Evolutionary conservation across 2,113 vertebrate species (phyloP).

Genomic region (Dasyurus viverrinus): DNA sequence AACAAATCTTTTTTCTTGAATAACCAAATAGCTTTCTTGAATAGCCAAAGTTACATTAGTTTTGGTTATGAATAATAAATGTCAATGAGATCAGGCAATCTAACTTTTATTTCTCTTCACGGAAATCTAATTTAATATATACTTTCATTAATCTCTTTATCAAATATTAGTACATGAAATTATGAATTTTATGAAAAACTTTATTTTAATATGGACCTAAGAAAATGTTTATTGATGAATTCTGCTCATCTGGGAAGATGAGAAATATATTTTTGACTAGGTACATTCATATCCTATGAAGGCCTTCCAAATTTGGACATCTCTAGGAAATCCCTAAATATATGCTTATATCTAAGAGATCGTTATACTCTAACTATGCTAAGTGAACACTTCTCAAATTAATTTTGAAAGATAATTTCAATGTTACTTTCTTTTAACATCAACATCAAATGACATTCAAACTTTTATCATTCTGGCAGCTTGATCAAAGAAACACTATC

Average conservation of each 20-base stretch:
- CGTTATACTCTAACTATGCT: background rate
- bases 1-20: background rate
- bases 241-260: background rate
- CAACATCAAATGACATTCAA: conserved; percentile 43
- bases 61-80: conserved; percentile 17
- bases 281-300: background rate
- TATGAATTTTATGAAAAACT: background rate
- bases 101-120: conserved; percentile 48
- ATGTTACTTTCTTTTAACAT: background rate
- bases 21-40: conserved; percentile 20
- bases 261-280: background rate
- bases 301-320: background rate
- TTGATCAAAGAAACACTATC: conserved; percentile 57
- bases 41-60: conserved; percentile 12
- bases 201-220: background rate
- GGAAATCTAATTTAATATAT: conserved; percentile 59
- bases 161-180: background rate
- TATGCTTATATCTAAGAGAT: conserved; percentile 31
- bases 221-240: background rate
- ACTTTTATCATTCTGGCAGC: conserved; percentile 43
- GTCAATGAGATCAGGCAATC: conserved; percentile 18
- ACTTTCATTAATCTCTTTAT: conserved; percentile 38
- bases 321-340: background rate
- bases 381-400: background rate
- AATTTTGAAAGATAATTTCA: conserved; percentile 45